Conservation (phyloP, 2,888 invertebrate species). For the Agriotes lineatus region DNA sequence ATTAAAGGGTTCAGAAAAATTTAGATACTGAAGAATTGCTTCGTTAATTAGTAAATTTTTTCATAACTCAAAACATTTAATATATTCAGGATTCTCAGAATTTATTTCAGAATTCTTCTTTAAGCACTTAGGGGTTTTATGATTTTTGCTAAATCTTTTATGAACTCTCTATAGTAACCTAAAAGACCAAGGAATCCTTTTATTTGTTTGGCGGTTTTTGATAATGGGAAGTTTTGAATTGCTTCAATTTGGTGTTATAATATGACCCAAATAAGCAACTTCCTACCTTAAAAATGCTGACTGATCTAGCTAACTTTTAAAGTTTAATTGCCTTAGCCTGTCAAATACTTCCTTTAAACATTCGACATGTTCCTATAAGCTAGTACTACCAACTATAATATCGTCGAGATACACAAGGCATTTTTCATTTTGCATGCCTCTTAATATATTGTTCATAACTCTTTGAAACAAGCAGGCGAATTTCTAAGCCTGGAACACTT, state of each 20-base stretch:
- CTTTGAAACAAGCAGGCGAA: slow-evolving; percentile 52
- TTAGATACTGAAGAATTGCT: background rate
- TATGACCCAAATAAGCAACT: slow-evolving; percentile 17
- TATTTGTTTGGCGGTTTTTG: slow-evolving; percentile 1
- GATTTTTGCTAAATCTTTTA: no score
- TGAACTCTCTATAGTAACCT: no score
- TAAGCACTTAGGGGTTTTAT: no score
- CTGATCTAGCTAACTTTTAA: slow-evolving; percentile 45
- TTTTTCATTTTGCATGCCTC: slow-evolving; percentile 41
- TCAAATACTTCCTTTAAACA: slow-evolving; percentile 44
- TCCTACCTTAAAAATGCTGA: slow-evolving; percentile 2
- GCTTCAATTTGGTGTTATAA: slow-evolving; percentile 25
- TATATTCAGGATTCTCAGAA: no score
- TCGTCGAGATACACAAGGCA: slow-evolving; percentile 50
- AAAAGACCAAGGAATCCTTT: no score
- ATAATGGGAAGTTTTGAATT: background rate
- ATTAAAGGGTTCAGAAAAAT: background rate
- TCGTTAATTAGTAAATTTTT: no score
- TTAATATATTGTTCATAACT: slow-evolving; percentile 49
- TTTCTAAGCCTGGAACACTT: slow-evolving; percentile 49
- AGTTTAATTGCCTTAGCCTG: slow-evolving; percentile 36
- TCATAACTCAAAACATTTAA: no score
- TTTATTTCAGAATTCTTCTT: no score
- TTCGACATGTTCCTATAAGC: slow-evolving; percentile 44
- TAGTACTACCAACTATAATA: slow-evolving; percentile 47